Percentiles rank a stretch among this genome's conserved stretches.
Conservation (phyloP, 2,797 vertebrate genomes). For the Propithecus perrieri region DNA sequence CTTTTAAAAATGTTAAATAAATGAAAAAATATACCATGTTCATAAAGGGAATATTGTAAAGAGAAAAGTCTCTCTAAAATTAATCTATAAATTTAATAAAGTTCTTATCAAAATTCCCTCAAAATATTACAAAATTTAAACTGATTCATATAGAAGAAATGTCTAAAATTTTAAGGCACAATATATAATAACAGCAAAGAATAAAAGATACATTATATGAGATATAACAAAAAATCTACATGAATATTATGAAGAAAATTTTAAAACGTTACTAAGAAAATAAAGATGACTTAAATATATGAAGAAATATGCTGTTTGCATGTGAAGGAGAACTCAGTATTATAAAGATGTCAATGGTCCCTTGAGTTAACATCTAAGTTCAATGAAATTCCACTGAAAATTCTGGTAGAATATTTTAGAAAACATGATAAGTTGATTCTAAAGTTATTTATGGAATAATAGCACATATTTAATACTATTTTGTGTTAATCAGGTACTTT, state of each 20-base stretch:
- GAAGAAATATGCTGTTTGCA: not conserved
- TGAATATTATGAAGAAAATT: not conserved
- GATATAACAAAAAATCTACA: not conserved
- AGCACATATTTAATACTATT: not conserved
- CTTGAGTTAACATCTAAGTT: not conserved
- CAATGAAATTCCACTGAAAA: not conserved
- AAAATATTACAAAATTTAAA: not conserved
- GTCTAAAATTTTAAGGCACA: not conserved
- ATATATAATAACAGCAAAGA: not conserved
- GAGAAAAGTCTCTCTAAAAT: not conserved
- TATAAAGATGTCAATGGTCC: not conserved
- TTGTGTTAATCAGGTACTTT: not conserved
- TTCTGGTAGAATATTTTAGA: not conserved
- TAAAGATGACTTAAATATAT: not conserved
- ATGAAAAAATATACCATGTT: not conserved
- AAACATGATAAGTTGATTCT: not conserved
- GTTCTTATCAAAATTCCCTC: not conserved
- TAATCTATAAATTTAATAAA: not conserved
- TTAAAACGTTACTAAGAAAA: not conserved
- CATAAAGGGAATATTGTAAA: slow-evolving; percentile 24
- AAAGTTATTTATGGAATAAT: not conserved
- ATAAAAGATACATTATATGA: not conserved
- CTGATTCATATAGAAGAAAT: not conserved
- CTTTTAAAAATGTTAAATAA: not conserved
- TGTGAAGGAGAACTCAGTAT: not conserved